Evolutionary conservation across 2,797 vertebrate genomes (phyloP), one percentile per base, ranked within the genome.

Genomic region (Telmatherina bonti): DNA sequence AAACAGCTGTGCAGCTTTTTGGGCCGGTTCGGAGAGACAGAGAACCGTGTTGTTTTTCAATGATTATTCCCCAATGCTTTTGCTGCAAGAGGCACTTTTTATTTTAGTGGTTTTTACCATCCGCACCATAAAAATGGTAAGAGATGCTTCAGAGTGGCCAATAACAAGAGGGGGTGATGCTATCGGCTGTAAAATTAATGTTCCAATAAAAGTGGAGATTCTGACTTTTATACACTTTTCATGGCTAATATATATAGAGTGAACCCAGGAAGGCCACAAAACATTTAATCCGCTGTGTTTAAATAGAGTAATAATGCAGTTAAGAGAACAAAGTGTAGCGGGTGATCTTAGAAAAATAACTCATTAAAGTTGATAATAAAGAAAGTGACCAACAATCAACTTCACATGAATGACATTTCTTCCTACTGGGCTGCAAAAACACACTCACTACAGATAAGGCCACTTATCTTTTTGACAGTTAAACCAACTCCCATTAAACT

Each of bases 1-100:
- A 72, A 52, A 45, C 90, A 91, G 86, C 87, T 90, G 86, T 82
- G 70, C 62, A 66, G 51, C 51, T 63, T 72, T 76, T 20, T 33
- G 58, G 36, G 66, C 45, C 70, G 65, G 59, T 85, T 88, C 67
- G 58, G 47, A 76, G 67, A 86, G 63, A 79, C 73, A 77, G 65
- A 85, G 71, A 88, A 78, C 78, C 67, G 62, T 77, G 74, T 83
- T 85, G 81, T 53, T 81, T 85, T 81, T 74, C 56, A 36, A 41
- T 56, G 56, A 24, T 45, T 66, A 69, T 63, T 76, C 74, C 77
- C 78, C 33, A 52, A 51, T 73, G 74, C 66, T 56, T 35, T 45
- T 51, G 68, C 31, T 77, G 72, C 45, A 49, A 24, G 16, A 75
- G 52, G 51, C 77, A 67, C 41, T 74, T 84, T 83, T 55, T 73